Percentiles rank a stretch among this genome's conserved stretches.
These are phyloP conservation scores for Lucifuga dentata DNA, from an alignment of 2,113 vertebrate genomes.

Conservation along the genomic window DNA sequence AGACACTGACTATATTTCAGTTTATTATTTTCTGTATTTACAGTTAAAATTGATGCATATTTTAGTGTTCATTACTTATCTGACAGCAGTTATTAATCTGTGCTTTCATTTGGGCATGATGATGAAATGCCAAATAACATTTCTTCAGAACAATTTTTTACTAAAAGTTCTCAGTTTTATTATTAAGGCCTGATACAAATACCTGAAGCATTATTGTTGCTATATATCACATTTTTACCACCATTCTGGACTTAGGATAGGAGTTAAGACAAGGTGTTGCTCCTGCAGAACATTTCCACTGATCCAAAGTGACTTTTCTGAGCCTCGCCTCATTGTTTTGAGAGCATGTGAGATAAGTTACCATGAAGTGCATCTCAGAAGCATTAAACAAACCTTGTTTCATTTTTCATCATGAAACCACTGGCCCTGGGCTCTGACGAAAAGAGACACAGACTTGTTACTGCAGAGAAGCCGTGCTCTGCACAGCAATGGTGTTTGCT, in stretches of 20 bases:
- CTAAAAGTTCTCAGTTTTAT: too few relatives aligned
- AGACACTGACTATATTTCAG: too few relatives aligned
- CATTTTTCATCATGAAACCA: conserved; percentile 8
- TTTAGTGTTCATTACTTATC: too few relatives aligned
- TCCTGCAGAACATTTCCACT: conserved; percentile 12
- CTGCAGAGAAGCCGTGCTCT: conserved; percentile 4
- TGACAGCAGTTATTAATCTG: too few relatives aligned
- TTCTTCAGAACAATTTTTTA: too few relatives aligned
- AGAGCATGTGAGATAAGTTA: conserved; percentile 29
- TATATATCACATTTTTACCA: conserved; percentile 15
- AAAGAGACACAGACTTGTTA: not conserved
- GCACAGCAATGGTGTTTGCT: conserved; percentile 7
- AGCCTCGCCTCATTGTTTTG: conserved; percentile 39
- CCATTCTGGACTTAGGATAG: conserved; percentile 14
- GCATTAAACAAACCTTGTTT: conserved; percentile 36
- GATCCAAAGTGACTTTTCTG: conserved; percentile 70
- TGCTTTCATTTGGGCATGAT: too few relatives aligned
- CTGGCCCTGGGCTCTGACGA: not conserved
- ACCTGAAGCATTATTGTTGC: too few relatives aligned
- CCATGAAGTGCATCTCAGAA: conserved; percentile 45
- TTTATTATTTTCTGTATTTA: too few relatives aligned
- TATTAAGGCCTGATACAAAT: too few relatives aligned
- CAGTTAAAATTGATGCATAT: too few relatives aligned
- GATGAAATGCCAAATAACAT: too few relatives aligned
- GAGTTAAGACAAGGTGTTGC: conserved; percentile 11